Percentiles rank a stretch among this genome's conserved stretches.
phyloP scores from a whole-genome alignment of 2,888 invertebrate species.

The Mythimna lalbum region DNA sequence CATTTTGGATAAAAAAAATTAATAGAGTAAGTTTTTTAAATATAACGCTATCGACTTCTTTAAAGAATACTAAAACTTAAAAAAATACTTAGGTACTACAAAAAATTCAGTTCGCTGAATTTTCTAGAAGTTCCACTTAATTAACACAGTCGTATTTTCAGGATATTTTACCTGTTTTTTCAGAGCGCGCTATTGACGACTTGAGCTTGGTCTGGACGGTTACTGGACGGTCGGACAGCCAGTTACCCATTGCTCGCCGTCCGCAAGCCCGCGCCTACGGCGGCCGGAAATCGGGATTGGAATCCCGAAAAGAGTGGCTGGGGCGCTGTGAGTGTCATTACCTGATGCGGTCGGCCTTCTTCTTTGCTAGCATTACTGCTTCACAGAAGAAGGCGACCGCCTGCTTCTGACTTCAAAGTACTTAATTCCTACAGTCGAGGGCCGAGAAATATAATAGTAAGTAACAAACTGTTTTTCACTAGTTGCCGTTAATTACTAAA shows the following conservation, averaged over 20 bases:
- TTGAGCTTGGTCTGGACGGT: too few species aligned
- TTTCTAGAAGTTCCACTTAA: constrained; percentile 7
- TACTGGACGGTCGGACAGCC: too few species aligned
- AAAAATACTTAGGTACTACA: not conserved
- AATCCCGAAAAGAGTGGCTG: too few species aligned
- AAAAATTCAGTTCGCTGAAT: constrained; percentile 12
- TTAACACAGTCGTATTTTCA: constrained; percentile 14
- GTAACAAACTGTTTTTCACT: not conserved
- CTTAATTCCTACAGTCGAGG: not conserved
- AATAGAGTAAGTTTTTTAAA: constrained; percentile 10
- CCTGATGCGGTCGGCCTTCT: too few species aligned
- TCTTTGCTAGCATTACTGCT: too few species aligned
- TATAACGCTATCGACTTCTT: constrained; percentile 8
- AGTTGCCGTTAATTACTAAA: not conserved
- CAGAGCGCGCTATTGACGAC: too few species aligned
- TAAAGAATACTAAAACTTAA: constrained; percentile 9
- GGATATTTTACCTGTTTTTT: not conserved
- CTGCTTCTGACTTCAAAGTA: too few species aligned
- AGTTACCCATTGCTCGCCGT: too few species aligned
- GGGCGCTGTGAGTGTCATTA: too few species aligned
- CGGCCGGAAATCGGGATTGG: too few species aligned
- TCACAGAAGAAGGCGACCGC: too few species aligned
- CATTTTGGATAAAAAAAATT: not conserved
- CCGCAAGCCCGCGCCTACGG: too few species aligned
- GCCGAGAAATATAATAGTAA: not conserved